Percentiles rank a stretch among this genome's conserved stretches.
Evolutionary conservation across 2,113 vertebrate genomes (phyloP).

Genomic region (Tricholaema leucomelas): DNA sequence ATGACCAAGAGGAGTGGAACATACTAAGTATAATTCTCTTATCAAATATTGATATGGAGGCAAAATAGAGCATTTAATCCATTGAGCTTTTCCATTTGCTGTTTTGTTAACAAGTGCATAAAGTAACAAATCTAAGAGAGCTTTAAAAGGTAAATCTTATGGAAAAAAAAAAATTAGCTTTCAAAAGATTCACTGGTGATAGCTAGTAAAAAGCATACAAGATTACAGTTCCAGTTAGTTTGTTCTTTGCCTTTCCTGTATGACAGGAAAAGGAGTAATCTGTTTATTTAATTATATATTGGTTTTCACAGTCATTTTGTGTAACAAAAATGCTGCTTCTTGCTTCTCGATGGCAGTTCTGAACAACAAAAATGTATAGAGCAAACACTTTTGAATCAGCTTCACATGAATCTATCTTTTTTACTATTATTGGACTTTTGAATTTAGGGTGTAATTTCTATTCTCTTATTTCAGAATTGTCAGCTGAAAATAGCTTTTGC

Average conservation of each 20-base stretch:
- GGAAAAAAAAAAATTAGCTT: background rate
- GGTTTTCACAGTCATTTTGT: background rate
- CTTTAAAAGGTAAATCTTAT: background rate
- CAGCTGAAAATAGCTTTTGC: background rate
- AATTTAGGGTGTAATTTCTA: background rate
- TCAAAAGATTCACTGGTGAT: background rate
- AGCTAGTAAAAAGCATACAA: background rate
- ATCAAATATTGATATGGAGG: background rate
- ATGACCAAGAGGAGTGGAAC: background rate
- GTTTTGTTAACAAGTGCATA: background rate
- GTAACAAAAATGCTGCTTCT: background rate
- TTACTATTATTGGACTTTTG: background rate
- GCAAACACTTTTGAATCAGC: background rate
- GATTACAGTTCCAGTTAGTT: background rate
- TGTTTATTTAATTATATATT: background rate
- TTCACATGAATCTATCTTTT: background rate
- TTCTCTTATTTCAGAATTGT: background rate
- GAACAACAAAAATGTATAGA: background rate
- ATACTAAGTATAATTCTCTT: background rate
- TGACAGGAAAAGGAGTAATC: background rate
- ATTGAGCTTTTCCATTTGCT: background rate
- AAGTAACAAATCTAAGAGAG: background rate
- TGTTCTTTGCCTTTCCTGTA: background rate
- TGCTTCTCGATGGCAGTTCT: background rate
- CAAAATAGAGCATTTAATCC: background rate